These are phyloP conservation scores for Brachypodius melanocephalos DNA, from an alignment of 2,113 vertebrate species.

Conservation along the genomic window DNA sequence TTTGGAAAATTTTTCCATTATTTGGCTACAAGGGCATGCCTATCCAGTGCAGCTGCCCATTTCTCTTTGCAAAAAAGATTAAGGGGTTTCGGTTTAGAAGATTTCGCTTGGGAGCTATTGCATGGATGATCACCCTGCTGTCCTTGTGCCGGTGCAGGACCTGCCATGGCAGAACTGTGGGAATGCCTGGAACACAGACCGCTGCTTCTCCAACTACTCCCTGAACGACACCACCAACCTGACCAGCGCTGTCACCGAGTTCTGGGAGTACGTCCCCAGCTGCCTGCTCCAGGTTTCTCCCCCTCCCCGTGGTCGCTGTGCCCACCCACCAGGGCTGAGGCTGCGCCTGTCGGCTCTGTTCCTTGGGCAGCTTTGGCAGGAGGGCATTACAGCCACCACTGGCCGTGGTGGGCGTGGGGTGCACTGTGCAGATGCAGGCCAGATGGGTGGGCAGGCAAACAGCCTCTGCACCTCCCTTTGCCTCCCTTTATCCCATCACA, in stretches of 20 bases:
- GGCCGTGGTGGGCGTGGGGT: fast-evolving
- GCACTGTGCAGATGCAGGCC: fast-evolving
- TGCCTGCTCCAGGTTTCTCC: conserved; percentile 35
- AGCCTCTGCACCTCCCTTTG: not conserved
- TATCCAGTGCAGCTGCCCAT: not conserved
- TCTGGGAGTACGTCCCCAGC: conserved; percentile 86
- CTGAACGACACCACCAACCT: conserved; percentile 86
- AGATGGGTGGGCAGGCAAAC: not conserved
- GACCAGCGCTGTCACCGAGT: conserved; percentile 87
- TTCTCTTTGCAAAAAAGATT: not conserved
- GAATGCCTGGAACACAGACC: conserved; percentile 86
- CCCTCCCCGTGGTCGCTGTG: fast-evolving
- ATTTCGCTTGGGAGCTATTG: not conserved
- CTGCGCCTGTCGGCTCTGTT: fast-evolving
- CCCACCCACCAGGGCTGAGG: not conserved
- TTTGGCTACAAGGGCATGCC: not conserved
- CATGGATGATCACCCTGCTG: not conserved
- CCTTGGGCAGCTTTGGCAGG: not conserved
- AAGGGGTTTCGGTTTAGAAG: not conserved
- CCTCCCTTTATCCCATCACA: not conserved
- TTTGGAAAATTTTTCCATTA: not conserved
- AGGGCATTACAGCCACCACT: fast-evolving
- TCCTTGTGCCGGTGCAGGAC: conserved; percentile 63
- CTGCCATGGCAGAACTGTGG: conserved; percentile 88
- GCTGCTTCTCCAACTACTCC: conserved; percentile 89